phyloP scores from a whole-genome alignment of 2,113 vertebrate genomes.

The Apteryx mantelli region DNA sequence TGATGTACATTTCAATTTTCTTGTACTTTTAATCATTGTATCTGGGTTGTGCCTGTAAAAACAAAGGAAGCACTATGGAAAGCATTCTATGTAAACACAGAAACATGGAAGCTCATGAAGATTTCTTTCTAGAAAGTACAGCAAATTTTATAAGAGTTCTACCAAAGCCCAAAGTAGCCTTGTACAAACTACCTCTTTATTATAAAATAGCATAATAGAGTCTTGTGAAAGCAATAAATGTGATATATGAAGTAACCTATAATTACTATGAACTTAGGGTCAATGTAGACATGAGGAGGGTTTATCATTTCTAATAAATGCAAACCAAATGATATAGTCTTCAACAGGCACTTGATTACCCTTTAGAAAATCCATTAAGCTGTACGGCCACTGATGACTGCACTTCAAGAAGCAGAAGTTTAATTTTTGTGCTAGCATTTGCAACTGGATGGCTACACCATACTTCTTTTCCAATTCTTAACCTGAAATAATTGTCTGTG shows the following conservation, averaged over 20 bases:
- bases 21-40: not conserved
- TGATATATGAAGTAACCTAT: not conserved
- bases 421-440: not conserved
- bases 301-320: not conserved
- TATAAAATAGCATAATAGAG: not conserved
- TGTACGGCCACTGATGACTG: not conserved
- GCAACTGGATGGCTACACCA: not conserved
- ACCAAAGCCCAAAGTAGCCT: not conserved
- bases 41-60: not conserved
- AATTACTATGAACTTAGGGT: not conserved
- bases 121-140: not conserved
- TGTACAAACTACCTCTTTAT: not conserved
- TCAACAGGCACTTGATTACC: not conserved
- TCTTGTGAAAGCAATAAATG: not conserved
- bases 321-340: not conserved
- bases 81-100: not conserved
- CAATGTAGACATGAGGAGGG: not conserved
- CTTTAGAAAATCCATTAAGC: not conserved
- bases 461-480: not conserved
- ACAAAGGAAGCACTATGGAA: not conserved
- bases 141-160: not conserved
- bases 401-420: not conserved
- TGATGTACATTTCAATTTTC: conserved; percentile 12
- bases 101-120: not conserved
- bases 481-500: not conserved